A percentile compares a stretch with the other conserved stretches of the same genome.
Evolutionary conservation across 2,113 vertebrate species (phyloP).

Genomic region (Lamprologus speciosus): DNA sequence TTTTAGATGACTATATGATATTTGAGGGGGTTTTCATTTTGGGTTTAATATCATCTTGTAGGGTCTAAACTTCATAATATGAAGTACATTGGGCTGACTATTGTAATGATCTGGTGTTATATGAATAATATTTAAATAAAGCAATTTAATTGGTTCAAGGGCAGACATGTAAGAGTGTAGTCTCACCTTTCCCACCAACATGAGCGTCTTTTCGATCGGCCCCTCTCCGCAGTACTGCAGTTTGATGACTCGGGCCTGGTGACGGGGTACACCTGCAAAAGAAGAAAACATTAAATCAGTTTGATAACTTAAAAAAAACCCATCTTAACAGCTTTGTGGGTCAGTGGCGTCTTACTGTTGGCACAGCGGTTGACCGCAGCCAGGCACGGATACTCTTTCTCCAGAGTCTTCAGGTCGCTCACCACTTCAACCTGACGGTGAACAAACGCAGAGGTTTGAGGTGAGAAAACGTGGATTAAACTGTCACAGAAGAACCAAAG

Average conservation of each 20-base stretch:
- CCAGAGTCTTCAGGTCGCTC: constrained; percentile 53
- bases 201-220: constrained; percentile 62
- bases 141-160: background rate
- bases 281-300: background rate
- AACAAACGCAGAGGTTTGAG: background rate
- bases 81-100: background rate
- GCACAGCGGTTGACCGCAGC: constrained; percentile 79
- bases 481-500: background rate
- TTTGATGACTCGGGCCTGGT: constrained; percentile 74
- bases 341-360: constrained; percentile 45
- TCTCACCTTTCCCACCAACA: constrained; percentile 77
- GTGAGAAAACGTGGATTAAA: background rate
- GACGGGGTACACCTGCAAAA: constrained; percentile 66
- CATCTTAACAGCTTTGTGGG: background rate
- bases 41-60: background rate
- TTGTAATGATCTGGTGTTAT: background rate
- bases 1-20: background rate
- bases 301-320: background rate
- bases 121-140: background rate
- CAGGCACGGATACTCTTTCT: constrained; percentile 75
- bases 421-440: constrained; percentile 61
- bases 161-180: background rate
- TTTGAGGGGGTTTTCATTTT: background rate
- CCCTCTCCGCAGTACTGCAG: constrained; percentile 73
- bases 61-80: background rate